A percentile compares a stretch with the other conserved stretches of the same genome.
Conservation (phyloP, 37 sponge, comb jelly and placozoan species). For the Halisarca cf. caerulea region DNA sequence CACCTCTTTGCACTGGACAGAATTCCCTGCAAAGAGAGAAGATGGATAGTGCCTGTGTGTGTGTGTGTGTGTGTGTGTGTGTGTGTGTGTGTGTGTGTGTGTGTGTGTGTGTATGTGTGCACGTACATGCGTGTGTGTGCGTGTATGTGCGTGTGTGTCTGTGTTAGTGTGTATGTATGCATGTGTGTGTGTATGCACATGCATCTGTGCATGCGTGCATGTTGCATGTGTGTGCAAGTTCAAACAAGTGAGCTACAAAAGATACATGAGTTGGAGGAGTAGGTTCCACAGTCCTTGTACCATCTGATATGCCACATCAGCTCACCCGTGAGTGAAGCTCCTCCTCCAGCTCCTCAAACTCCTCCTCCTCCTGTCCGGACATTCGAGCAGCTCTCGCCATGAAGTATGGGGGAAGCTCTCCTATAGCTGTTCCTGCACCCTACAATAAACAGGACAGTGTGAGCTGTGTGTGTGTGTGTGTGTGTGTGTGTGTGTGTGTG, state of each 20-base stretch:
- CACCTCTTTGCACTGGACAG: slow-evolving; percentile 82
- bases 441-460: slow-evolving; percentile 1
- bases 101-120: too few relatives aligned
- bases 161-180: too few relatives aligned
- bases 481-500: too few relatives aligned
- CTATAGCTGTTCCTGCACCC: slow-evolving; percentile 97
- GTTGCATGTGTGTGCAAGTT: too few relatives aligned
- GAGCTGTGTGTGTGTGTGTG: too few relatives aligned
- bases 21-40: slow-evolving; percentile 47
- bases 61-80: background rate
- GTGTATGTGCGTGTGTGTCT: background rate
- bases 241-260: background rate
- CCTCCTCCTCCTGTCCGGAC: slow-evolving; percentile 85
- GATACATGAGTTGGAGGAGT: background rate
- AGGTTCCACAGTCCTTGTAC: background rate
- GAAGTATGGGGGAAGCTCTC: slow-evolving; percentile 99
- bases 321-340: slow-evolving; percentile 64
- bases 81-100: too few relatives aligned
- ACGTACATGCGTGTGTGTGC: background rate
- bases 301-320: background rate
- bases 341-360: slow-evolving; percentile 79
- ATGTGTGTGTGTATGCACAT: too few relatives aligned
- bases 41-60: background rate
- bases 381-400: slow-evolving; percentile 97
- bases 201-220: too few relatives aligned